Evolutionary conservation across 2,888 invertebrate species (phyloP).

Genomic region (Megaustenia siamemsis): DNA sequence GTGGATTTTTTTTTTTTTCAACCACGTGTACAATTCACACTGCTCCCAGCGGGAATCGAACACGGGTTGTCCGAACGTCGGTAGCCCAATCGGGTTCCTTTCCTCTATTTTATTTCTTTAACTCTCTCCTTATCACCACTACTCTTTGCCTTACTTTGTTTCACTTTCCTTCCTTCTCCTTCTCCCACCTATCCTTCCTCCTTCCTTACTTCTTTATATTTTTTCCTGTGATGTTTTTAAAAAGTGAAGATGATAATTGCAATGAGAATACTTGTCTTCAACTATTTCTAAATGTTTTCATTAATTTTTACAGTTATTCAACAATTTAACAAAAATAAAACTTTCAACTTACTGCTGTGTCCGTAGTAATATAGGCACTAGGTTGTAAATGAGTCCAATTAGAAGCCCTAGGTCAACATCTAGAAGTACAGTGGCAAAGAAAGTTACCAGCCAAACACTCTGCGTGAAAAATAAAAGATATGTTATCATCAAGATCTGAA

Average conservation of each 20-base stretch:
- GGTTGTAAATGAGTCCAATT: constrained; percentile 63
- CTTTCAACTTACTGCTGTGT: constrained; percentile 65
- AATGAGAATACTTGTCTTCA: not conserved
- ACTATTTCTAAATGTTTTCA: not conserved
- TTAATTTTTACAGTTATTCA: not conserved
- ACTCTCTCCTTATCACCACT: not conserved
- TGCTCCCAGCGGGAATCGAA: too few relatives aligned
- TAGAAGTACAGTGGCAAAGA: constrained; percentile 86
- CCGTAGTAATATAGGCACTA: constrained; percentile 59
- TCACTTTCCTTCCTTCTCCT: not conserved
- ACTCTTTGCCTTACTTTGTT: not conserved
- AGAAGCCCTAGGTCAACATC: constrained; percentile 90
- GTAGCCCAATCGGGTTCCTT: too few relatives aligned
- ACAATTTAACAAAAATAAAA: not conserved
- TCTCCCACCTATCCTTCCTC: too few relatives aligned
- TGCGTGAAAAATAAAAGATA: constrained; percentile 52
- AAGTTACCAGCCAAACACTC: constrained; percentile 87
- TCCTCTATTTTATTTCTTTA: too few relatives aligned
- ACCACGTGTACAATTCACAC: too few relatives aligned
- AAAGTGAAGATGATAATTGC: not conserved
- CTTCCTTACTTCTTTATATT: too few relatives aligned
- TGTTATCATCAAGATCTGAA: too few relatives aligned
- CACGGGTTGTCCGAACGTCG: too few relatives aligned
- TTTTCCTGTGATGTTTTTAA: not conserved
- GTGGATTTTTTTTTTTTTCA: too few relatives aligned